These are phyloP conservation scores for Dromiciops gliroides DNA, from an alignment of 2,113 vertebrate genomes.

Conservation along the genomic window DNA sequence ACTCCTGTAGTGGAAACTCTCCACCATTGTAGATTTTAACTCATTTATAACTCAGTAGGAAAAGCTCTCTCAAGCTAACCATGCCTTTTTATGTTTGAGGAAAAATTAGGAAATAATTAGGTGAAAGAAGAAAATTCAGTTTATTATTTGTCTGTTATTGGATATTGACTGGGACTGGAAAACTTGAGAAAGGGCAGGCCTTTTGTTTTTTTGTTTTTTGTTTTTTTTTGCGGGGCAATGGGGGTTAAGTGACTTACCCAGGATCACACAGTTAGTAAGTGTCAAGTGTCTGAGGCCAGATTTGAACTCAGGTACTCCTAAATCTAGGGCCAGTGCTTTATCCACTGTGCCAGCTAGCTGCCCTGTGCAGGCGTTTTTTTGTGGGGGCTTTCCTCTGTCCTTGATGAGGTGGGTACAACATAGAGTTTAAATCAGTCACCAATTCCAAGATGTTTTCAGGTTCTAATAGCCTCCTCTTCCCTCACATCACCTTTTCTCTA, in stretches of 20 bases:
- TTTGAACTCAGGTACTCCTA: too few relatives aligned
- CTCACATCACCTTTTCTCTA: background rate
- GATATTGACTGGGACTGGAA: background rate
- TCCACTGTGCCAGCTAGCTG: too few relatives aligned
- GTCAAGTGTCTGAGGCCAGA: too few relatives aligned
- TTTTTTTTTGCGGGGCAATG: too few relatives aligned
- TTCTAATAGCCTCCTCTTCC: background rate
- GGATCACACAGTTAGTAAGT: too few relatives aligned
- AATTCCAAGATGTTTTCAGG: background rate
- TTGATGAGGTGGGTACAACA: background rate
- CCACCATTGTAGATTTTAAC: background rate
- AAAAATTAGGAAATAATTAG: background rate
- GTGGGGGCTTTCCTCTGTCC: background rate
- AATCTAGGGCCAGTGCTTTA: too few relatives aligned
- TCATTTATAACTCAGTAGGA: background rate
- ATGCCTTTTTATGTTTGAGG: background rate
- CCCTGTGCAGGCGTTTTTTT: too few relatives aligned
- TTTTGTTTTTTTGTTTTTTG: background rate
- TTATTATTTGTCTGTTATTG: background rate
- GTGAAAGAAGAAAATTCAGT: background rate
- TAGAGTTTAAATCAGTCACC: background rate
- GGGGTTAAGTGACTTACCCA: too few relatives aligned
- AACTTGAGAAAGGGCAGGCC: background rate
- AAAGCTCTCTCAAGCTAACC: background rate
- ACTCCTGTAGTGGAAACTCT: background rate